phyloP scores from a whole-genome alignment of 2,888 invertebrate species.

The Campoletis raptor region DNA sequence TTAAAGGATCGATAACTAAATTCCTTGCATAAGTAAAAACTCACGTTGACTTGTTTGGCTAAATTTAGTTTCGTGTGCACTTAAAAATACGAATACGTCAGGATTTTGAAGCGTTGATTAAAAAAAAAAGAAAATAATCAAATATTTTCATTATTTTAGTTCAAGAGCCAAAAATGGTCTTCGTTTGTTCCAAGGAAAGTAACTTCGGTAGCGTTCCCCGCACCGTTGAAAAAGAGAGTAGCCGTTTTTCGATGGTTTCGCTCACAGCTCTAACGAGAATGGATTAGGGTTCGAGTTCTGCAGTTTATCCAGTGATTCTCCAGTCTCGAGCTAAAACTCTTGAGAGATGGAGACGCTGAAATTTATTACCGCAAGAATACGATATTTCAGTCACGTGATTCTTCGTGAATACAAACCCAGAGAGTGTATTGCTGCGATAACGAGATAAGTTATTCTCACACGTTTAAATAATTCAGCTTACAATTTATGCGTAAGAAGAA shows the following conservation, averaged over 20 bases:
- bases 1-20: not conserved
- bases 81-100: not conserved
- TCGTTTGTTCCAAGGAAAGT: not conserved
- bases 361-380: slow-evolving; percentile 81
- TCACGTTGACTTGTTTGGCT: too few species aligned
- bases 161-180: not conserved
- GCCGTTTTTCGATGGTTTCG: slow-evolving; percentile 33
- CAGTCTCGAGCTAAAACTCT: slow-evolving; percentile 26
- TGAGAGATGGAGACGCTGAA: slow-evolving; percentile 67
- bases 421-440: not conserved
- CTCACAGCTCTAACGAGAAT: slow-evolving; percentile 54
- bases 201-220: not conserved
- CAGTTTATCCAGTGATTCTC: slow-evolving; percentile 43
- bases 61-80: too few species aligned
- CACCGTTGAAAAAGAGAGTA: not conserved
- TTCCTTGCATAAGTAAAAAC: too few species aligned
- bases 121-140: not conserved
- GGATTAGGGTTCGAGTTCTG: slow-evolving; percentile 58
- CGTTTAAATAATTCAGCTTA: not conserved
- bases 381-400: slow-evolving; percentile 74
- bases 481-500: not conserved
- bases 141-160: not conserved
- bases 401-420: slow-evolving; percentile 9
- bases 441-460: slow-evolving; percentile 14
- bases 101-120: not conserved